These are phyloP conservation scores for Gallinago solitaria DNA, from an alignment of 2,797 vertebrate species.

Conservation along the genomic window DNA sequence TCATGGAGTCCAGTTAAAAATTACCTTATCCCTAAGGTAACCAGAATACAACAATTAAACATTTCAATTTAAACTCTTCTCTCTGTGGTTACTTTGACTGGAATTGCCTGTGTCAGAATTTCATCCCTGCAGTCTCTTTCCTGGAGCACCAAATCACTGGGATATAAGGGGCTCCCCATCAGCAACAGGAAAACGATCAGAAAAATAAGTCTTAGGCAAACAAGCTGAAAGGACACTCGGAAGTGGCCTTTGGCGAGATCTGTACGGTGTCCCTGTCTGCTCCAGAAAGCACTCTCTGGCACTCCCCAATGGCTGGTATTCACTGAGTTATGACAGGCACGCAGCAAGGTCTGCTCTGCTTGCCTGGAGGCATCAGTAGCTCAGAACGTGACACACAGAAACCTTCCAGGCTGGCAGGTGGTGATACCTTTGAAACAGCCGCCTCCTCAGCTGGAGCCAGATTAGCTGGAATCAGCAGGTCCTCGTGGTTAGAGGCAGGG, in stretches of 20 bases:
- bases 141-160: neutral
- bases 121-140: neutral
- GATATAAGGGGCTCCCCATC: neutral
- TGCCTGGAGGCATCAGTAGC: constrained; percentile 52
- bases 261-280: neutral
- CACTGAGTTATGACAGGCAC: constrained; percentile 29
- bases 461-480: constrained; percentile 22
- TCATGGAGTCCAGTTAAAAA: neutral
- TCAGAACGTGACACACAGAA: constrained; percentile 12
- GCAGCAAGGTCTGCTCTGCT: neutral
- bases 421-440: constrained; percentile 74
- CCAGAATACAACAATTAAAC: neutral
- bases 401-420: neutral
- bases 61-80: neutral
- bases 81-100: neutral
- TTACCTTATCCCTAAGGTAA: neutral
- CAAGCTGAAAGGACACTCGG: neutral
- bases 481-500: constrained; percentile 8
- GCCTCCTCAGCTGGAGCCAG: constrained; percentile 30
- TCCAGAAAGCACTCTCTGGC: neutral
- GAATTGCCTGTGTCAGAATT: neutral
- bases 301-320: neutral
- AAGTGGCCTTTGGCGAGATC: neutral
- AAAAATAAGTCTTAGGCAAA: neutral
- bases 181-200: neutral